Evolutionary conservation across 2,888 invertebrate genomes (phyloP).

Genomic region (Platycheirus rosarum): DNA sequence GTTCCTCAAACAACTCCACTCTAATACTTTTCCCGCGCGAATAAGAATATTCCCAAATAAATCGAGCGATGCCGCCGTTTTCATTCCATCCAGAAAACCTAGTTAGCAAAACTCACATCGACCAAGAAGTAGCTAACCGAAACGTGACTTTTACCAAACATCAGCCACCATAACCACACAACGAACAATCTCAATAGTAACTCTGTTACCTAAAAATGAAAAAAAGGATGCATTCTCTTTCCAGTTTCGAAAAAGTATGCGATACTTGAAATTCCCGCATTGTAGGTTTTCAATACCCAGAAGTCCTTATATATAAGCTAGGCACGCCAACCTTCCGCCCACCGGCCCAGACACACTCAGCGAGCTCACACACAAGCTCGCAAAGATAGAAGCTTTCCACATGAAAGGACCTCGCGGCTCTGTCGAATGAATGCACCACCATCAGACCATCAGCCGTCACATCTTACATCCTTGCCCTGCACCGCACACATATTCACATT

Average conservation of each 20-base stretch:
- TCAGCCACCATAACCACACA: slow-evolving; percentile 30
- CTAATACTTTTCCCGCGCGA: slow-evolving; percentile 12
- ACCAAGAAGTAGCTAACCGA: slow-evolving; percentile 30
- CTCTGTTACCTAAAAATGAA: slow-evolving; percentile 6
- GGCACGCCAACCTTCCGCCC: background rate
- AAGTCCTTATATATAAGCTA: background rate
- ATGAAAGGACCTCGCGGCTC: slow-evolving; percentile 21
- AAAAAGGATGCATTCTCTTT: background rate
- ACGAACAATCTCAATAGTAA: slow-evolving; percentile 41
- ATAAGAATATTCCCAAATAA: slow-evolving; percentile 36
- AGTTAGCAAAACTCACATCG: slow-evolving; percentile 26
- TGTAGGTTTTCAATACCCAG: slow-evolving; percentile 4
- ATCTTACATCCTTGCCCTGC: background rate
- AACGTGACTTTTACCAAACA: slow-evolving; percentile 60
- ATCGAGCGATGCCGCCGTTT: slow-evolving; percentile 20
- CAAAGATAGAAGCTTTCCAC: slow-evolving; percentile 2
- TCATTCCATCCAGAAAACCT: slow-evolving; percentile 23
- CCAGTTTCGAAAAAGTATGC: slow-evolving; percentile 5
- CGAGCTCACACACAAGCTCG: slow-evolving; percentile 5
- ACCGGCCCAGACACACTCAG: slow-evolving; percentile 2
- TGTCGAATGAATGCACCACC: background rate
- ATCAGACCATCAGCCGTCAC: slow-evolving; percentile 4
- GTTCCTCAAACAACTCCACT: slow-evolving; percentile 13
- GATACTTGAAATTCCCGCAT: slow-evolving; percentile 20
- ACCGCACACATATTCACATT: background rate